These are phyloP conservation scores for Malurus melanocephalus DNA, from an alignment of 2,113 vertebrate genomes.

Conservation along the genomic window DNA sequence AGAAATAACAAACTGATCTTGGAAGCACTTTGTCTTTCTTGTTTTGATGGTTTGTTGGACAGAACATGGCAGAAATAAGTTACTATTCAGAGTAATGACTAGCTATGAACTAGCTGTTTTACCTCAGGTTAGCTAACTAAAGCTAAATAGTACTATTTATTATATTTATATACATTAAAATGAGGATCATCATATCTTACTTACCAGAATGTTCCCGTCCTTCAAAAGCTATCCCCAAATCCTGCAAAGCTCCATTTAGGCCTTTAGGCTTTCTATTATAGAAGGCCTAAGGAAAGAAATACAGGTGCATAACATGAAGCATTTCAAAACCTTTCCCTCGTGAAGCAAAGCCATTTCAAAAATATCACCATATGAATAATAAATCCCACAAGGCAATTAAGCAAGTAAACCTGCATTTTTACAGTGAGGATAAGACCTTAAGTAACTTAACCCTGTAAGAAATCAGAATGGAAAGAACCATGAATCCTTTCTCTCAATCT, in stretches of 20 bases:
- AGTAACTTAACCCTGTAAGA: background rate
- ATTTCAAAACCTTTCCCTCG: background rate
- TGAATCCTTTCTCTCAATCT: background rate
- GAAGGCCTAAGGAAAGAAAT: conserved; percentile 76
- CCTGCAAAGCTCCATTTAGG: conserved; percentile 88
- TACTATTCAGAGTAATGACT: background rate
- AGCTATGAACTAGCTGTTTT: background rate
- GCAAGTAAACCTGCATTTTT: background rate
- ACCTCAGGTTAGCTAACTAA: background rate
- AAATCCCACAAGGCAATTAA: background rate
- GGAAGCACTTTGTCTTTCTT: background rate
- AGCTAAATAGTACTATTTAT: background rate
- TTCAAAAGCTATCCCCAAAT: conserved; percentile 89
- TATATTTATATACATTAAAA: background rate
- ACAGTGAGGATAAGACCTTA: background rate
- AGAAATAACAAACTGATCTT: background rate
- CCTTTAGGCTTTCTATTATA: conserved; percentile 91
- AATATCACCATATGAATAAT: background rate
- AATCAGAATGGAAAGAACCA: background rate
- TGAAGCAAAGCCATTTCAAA: background rate
- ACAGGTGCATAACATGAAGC: background rate
- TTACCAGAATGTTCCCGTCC: conserved; percentile 93
- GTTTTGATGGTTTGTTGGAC: background rate
- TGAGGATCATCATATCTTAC: conserved; percentile 12
- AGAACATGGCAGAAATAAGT: background rate